Evolutionary conservation across 1,140 invertebrate genomes (phyloP).

Genomic region (Laupala kohalensis): DNA sequence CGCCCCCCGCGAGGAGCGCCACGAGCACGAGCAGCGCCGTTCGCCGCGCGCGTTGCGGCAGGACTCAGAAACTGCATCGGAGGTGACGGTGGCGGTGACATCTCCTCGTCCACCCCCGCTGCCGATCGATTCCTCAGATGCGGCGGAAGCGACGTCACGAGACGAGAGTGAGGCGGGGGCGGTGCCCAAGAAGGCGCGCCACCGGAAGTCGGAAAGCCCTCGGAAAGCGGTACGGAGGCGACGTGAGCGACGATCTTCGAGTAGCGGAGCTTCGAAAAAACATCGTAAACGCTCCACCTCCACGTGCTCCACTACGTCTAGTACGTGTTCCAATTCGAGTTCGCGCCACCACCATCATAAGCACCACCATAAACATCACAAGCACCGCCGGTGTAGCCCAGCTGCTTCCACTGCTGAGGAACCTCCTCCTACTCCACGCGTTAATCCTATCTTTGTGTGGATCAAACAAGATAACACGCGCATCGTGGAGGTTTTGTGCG

Average conservation of each 20-base stretch:
- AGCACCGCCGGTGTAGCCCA: background rate
- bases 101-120: too few relatives aligned
- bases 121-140: too few relatives aligned
- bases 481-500: conserved; percentile 68
- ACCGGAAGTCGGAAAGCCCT: conserved; percentile 29
- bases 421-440: conserved; percentile 32
- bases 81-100: too few relatives aligned
- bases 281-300: conserved; percentile 11
- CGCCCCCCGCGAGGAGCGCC: background rate
- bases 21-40: background rate
- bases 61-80: conserved; percentile 6
- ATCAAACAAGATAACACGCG: conserved; percentile 58
- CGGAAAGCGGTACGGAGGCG: conserved; percentile 21
- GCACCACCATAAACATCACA: conserved; percentile 23
- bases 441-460: conserved; percentile 70
- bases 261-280: conserved; percentile 4
- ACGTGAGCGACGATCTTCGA: conserved; percentile 10
- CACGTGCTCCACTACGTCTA: conserved; percentile 6
- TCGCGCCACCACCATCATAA: conserved; percentile 26
- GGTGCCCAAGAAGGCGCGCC: conserved; percentile 17
- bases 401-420: background rate
- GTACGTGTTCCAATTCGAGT: conserved; percentile 1
- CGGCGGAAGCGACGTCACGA: conserved; percentile 24
- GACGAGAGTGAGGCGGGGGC: conserved; percentile 23
- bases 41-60: conserved; percentile 17